A percentile compares a stretch with the other conserved stretches of the same genome.
Conservation (phyloP, 2,888 invertebrate species). For the Adelphocoris suturalis region DNA sequence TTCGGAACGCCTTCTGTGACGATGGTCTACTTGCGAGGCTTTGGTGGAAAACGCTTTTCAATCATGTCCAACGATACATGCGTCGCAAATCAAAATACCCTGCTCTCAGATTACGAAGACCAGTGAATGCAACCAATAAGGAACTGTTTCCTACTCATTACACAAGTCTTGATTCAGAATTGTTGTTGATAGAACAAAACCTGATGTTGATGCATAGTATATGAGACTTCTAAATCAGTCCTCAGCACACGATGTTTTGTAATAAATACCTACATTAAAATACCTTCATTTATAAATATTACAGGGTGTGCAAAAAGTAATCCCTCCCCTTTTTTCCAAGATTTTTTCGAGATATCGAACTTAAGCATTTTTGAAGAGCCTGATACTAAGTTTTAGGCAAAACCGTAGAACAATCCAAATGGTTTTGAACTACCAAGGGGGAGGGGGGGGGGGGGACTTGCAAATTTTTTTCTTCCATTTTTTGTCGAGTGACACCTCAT, state of each 20-base stretch:
- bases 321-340: no score
- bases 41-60: conserved; percentile 73
- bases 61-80: conserved; percentile 62
- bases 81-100: conserved; percentile 63
- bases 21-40: conserved; percentile 67
- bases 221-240: background rate
- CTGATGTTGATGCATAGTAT: background rate
- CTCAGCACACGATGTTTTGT: background rate
- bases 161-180: conserved; percentile 49
- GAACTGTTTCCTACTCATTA: conserved; percentile 61
- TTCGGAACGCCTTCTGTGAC: conserved; percentile 58
- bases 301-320: no score
- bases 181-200: conserved; percentile 2
- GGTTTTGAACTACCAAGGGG: no score
- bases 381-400: no score
- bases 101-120: conserved; percentile 40
- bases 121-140: conserved; percentile 44
- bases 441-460: no score
- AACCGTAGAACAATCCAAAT: no score
- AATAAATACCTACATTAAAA: background rate
- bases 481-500: no score
- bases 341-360: no score
- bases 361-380: no score
- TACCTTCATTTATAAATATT: no score
- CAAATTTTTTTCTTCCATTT: no score